Evolutionary conservation across 2,888 invertebrate species (phyloP).

Genomic region (Folsomia manolachei): DNA sequence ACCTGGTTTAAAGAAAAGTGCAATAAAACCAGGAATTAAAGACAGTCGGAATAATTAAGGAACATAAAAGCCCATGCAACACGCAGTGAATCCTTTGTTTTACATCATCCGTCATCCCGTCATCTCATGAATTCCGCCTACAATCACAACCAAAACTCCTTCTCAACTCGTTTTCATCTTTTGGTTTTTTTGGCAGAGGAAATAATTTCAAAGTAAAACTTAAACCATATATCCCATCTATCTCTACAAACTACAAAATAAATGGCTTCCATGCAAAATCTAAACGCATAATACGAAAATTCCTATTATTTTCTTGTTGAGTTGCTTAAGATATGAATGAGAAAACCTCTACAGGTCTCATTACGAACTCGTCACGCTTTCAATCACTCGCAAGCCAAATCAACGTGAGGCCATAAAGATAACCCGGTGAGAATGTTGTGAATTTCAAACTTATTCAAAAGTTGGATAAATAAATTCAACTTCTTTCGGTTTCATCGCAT

Average conservation of each 20-base stretch:
- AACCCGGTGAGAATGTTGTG: neutral
- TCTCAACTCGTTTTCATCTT: neutral
- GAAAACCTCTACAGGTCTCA: neutral
- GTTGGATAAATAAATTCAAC: neutral
- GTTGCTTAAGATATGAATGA: too few species aligned
- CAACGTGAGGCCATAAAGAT: neutral
- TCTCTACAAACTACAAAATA: too few species aligned
- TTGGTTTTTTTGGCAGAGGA: too few species aligned
- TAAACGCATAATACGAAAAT: too few species aligned
- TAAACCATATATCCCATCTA: too few species aligned
- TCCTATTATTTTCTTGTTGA: too few species aligned
- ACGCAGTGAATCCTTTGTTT: neutral
- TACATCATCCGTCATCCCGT: neutral
- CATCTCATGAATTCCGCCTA: too few species aligned
- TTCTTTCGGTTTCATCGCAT: neutral
- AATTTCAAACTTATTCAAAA: neutral
- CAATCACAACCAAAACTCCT: neutral
- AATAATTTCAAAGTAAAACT: too few species aligned
- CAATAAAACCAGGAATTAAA: neutral
- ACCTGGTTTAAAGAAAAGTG: too few species aligned
- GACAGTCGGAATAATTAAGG: neutral
- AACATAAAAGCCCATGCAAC: neutral
- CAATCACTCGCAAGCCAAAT: slow-evolving; percentile 3
- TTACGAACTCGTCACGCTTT: slow-evolving; percentile 9
- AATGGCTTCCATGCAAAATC: too few species aligned